Evolutionary conservation across 2,797 vertebrate genomes (phyloP), one percentile per base, ranked within the genome.

Genomic region (Tinamus major): DNA sequence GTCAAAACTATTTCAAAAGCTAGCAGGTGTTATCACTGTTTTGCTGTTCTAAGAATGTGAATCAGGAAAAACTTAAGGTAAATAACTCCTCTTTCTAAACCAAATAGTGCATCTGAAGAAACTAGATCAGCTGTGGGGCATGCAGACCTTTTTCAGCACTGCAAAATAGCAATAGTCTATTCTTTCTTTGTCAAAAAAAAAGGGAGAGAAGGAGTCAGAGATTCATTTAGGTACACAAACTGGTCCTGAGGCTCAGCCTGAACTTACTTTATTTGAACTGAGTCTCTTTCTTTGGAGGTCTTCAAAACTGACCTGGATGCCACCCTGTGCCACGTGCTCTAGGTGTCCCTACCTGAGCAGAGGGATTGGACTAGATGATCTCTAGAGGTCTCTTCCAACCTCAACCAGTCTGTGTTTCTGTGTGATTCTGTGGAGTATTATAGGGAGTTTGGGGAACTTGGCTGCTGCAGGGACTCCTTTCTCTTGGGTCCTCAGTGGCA

Each of bases 391-490:
- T 13, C 49, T 51, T 51, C 49, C 49, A 26, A 51, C 24, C 49
- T 51, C 49, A 51, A 51, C 13, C 49, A 26, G 13, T 26, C 24
- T 51, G 49, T 51, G 49, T 26, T 24, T 8, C 24, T 51, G 13
- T 51, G 10, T 51, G 49, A 51, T 24, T 8, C 24, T 51, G 13
- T 51, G 10, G 26, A 51, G 13, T 26, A 49, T 64, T 88, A 61
- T 24, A 71, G 41, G 16, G 27, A 56, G 6, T 5, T 0, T 51
- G 39, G n/a, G 75, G 29, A 56, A 39, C 16, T 13, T 74, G 74
- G 4, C 4, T 78, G 29, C 12, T 7, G 10, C 13, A 29, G 48
- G n/a, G 79, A 31, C 2, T 0, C 1, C 0, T 69, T 56, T 63
- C 31, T 69, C 0, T 17, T 41, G 39, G 10, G 20, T 62, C 33